Base-by-base conservation (phyloP, 1,140 invertebrate genomes). In the Holcopasites calliopsidis region DNA sequence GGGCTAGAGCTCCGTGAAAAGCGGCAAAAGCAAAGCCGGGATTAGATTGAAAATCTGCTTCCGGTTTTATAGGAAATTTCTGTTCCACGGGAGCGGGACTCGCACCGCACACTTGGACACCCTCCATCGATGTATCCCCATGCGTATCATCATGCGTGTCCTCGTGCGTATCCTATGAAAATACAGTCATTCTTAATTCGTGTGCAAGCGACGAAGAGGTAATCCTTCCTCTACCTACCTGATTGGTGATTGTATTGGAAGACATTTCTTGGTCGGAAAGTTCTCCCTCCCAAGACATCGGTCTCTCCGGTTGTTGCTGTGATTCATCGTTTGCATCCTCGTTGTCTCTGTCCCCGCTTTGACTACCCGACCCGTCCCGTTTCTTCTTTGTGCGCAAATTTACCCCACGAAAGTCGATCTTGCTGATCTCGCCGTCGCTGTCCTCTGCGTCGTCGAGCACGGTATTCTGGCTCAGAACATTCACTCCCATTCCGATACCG, bases 201-300 rank as follows among this genome's bases (percentile, higher is more conserved):
- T n/a, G n/a, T n/a, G n/a, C n/a, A n/a, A n/a, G n/a, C n/a, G n/a
- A n/a, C n/a, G n/a, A n/a, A n/a, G n/a, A n/a, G n/a, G n/a, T n/a
- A n/a, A n/a, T n/a, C n/a, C n/a, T n/a, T n/a, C n/a, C n/a, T n/a
- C n/a, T n/a, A n/a, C 49, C 1, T 69, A 90, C 90, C 81, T 92
- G 91, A 83, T 92, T 91, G 3, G 90, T 92, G 31, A 92, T 88
- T 16, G 92, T 92, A 76, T 92, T 92, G 76, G 91, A 92, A 85
- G 92, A 91, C 92, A 93, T 92, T 87, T 95, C 94, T 65, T 94
- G 93, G 84, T 97, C 96, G 1, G 96, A 97, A 0, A 97, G 91
- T 89, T 97, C 96, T 18, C 97, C 96, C 88, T 97, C 96, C 97
- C 96, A 97, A 2, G 96, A 97, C 96, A 97, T 97, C 18, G 96